A percentile compares a stretch with the other conserved stretches of the same genome.
Conservation (phyloP, 2,797 vertebrate species). For the Pelobates cultripes region DNA sequence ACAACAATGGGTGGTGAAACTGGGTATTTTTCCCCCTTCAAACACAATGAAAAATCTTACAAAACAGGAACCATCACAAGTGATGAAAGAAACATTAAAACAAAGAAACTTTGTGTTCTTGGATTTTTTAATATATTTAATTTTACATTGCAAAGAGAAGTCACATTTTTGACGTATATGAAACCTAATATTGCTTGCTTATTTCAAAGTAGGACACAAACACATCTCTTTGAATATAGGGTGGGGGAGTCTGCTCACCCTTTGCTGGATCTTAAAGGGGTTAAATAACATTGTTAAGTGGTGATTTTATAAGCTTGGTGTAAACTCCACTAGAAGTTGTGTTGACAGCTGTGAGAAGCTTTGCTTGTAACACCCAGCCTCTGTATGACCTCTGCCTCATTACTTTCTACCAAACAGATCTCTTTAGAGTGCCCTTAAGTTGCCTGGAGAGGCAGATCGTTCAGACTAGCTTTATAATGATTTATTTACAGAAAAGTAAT, state of each 20-base stretch:
- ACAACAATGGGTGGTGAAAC: conserved; percentile 30
- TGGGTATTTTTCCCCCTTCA: background rate
- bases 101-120: background rate
- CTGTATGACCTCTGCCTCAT: background rate
- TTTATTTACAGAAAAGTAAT: no score
- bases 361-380: background rate
- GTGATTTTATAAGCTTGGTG: background rate
- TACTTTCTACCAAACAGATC: background rate
- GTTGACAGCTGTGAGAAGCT: conserved; percentile 9
- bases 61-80: conserved; percentile 42
- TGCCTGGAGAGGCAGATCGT: background rate
- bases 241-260: background rate
- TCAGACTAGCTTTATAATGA: background rate
- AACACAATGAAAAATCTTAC: conserved; percentile 39
- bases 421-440: background rate
- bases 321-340: background rate
- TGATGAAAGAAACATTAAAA: conserved; percentile 24
- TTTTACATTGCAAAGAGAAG: no score
- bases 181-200: background rate
- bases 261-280: background rate
- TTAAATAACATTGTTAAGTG: background rate
- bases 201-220: background rate
- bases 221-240: background rate
- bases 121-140: no score
- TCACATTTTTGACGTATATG: background rate